phyloP scores from a whole-genome alignment of 1,140 invertebrate genomes.

The Papilio helenus region DNA sequence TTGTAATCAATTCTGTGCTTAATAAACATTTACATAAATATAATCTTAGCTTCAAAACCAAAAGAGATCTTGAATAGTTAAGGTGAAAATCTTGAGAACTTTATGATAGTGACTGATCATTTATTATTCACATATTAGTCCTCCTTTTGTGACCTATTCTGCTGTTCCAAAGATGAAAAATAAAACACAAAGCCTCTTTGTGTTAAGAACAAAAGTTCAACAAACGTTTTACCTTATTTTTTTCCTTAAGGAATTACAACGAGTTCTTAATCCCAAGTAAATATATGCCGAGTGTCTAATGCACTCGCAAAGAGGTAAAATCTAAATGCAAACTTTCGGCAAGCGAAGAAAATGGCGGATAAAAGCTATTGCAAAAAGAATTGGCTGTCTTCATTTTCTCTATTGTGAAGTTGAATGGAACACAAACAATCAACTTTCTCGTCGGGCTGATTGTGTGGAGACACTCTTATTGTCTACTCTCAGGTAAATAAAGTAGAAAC shows the following conservation, averaged over 20 bases:
- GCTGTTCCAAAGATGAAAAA: neutral
- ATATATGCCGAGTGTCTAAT: slow-evolving; percentile 73
- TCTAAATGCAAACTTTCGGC: slow-evolving; percentile 77
- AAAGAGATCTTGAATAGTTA: neutral
- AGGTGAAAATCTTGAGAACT: neutral
- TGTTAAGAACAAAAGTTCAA: neutral
- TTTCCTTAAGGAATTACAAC: slow-evolving; percentile 30
- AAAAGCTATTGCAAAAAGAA: slow-evolving; percentile 77
- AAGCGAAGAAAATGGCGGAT: slow-evolving; percentile 72
- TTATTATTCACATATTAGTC: neutral
- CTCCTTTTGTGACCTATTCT: neutral
- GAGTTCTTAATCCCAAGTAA: slow-evolving; percentile 68
- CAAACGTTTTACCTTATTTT: slow-evolving; percentile 7
- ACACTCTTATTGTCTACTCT: slow-evolving; percentile 79
- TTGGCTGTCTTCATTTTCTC: slow-evolving; percentile 81
- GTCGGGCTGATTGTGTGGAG: slow-evolving; percentile 78
- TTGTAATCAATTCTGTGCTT: neutral
- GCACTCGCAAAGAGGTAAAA: slow-evolving; percentile 62
- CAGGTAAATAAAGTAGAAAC: slow-evolving; percentile 80
- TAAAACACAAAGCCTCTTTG: neutral
- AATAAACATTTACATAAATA: too few species aligned
- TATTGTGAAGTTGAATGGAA: slow-evolving; percentile 81
- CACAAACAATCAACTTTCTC: slow-evolving; percentile 79
- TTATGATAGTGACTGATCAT: neutral
- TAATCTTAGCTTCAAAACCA: too few species aligned